phyloP scores from a whole-genome alignment of 2,113 vertebrate species.

The Tonatia bakeri region DNA sequence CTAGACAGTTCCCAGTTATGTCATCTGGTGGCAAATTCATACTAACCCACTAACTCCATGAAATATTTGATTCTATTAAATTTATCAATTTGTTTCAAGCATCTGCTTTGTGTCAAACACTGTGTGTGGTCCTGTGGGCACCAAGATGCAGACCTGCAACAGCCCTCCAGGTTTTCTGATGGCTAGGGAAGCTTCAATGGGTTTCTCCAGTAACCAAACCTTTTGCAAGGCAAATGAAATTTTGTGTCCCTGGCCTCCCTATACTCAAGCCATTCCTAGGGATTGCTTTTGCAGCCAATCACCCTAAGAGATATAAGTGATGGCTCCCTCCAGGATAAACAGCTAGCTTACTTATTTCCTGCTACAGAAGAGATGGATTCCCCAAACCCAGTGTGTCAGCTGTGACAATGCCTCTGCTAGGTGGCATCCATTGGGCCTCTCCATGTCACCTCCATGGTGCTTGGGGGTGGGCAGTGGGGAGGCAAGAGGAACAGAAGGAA shows the following conservation, averaged over 20 bases:
- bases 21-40: not conserved
- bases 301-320: too few species aligned
- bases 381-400: accelerated
- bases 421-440: accelerated
- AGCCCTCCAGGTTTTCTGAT: accelerated
- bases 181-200: accelerated
- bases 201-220: accelerated
- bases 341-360: not conserved
- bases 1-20: not conserved
- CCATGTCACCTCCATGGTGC: accelerated
- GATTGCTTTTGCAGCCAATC: not conserved
- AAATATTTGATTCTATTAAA: not conserved
- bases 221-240: too few species aligned
- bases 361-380: too few species aligned
- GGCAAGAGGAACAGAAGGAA: not conserved
- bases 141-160: not conserved
- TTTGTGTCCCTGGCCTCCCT: not conserved
- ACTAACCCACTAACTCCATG: not conserved
- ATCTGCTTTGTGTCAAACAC: not conserved
- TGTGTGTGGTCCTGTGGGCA: not conserved
- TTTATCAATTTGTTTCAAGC: not conserved
- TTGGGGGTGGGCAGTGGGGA: too few species aligned
- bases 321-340: not conserved
- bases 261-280: not conserved
- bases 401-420: accelerated